A percentile compares a stretch with the other conserved stretches of the same genome.
These are phyloP conservation scores for Peromyscus leucopus DNA, from an alignment of 2,113 vertebrate species.

Conservation along the genomic window DNA sequence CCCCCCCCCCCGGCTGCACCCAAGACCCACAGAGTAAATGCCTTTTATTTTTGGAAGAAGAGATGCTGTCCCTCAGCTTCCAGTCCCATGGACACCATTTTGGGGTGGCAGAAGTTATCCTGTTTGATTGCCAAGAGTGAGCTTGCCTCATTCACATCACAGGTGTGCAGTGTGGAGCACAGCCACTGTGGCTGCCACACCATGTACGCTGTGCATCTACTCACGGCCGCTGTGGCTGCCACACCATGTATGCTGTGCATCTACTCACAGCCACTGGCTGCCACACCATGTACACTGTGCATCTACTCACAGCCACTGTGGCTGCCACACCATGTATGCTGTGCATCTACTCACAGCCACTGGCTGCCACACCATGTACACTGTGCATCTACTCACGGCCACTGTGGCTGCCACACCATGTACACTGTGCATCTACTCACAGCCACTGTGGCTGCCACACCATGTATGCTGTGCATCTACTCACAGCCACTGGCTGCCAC, in stretches of 20 bases:
- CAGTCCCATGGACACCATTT: background rate
- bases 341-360: no score
- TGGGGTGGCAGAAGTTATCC: no score
- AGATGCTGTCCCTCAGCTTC: background rate
- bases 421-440: no score
- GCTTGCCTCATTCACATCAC: rapidly evolving
- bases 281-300: rapidly evolving
- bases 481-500: background rate
- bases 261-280: background rate
- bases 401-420: no score
- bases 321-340: no score
- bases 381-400: background rate
- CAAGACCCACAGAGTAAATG: background rate
- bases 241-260: no score
- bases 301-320: background rate
- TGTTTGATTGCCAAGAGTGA: background rate
- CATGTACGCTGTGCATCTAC: no score
- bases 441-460: background rate
- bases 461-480: no score
- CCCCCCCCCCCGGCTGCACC: rapidly evolving
- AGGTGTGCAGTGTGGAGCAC: background rate
- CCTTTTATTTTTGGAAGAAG: background rate
- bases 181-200: background rate
- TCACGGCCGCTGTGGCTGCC: no score
- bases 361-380: background rate